phyloP scores from a whole-genome alignment of 2,797 vertebrate genomes.

The Gambelia wislizenii region DNA sequence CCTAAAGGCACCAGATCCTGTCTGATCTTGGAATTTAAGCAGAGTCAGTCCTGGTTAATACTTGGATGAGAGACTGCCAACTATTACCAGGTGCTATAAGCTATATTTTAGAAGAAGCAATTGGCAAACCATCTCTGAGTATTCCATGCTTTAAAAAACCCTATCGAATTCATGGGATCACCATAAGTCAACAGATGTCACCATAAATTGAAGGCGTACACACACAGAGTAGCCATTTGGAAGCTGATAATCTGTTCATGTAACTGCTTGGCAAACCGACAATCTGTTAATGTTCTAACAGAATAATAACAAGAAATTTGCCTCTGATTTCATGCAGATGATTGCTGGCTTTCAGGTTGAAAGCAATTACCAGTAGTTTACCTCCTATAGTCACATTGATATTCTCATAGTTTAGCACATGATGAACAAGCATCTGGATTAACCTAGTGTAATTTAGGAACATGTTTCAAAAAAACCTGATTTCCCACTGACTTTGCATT shows the following conservation, averaged over 20 bases:
- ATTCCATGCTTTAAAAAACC: too few relatives aligned
- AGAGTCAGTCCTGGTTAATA: too few relatives aligned
- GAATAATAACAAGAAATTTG: not conserved
- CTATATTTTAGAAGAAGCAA: too few relatives aligned
- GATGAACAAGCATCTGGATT: not conserved
- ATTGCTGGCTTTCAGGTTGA: not conserved
- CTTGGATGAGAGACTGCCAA: too few relatives aligned
- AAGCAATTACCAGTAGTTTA: not conserved
- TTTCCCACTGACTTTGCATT: not conserved
- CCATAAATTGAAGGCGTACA: too few relatives aligned
- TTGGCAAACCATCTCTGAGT: too few relatives aligned
- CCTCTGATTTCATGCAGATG: not conserved
- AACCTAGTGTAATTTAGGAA: not conserved
- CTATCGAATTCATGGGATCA: too few relatives aligned
- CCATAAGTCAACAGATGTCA: too few relatives aligned
- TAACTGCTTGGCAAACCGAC: not conserved
- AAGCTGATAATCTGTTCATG: not conserved
- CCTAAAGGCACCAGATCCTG: too few relatives aligned
- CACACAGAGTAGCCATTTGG: not conserved
- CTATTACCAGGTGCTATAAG: too few relatives aligned
- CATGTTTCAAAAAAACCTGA: not conserved
- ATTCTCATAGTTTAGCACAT: not conserved
- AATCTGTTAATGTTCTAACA: not conserved
- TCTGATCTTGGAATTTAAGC: too few relatives aligned
- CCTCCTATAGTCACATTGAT: not conserved